A percentile compares a stretch with the other conserved stretches of the same genome.
These are phyloP conservation scores for Pteromalus puparum DNA, from an alignment of 1,140 invertebrate genomes.

Conservation along the genomic window DNA sequence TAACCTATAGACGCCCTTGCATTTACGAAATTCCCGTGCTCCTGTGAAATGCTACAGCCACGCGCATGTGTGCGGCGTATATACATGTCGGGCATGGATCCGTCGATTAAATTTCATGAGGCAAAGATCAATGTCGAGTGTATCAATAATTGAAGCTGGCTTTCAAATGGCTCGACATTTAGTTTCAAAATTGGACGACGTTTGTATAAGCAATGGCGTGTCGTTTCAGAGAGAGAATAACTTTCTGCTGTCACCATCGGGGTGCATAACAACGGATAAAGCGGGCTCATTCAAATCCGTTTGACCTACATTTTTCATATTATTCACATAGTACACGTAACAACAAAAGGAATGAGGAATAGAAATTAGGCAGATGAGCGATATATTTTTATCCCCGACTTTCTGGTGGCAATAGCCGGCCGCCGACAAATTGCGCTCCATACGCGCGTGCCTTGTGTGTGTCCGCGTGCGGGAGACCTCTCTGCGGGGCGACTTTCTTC, in stretches of 20 bases:
- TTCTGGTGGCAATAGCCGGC: not conserved
- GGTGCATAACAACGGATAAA: not conserved
- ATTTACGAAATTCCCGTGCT: constrained; percentile 49
- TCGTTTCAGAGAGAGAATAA: not conserved
- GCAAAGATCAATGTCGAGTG: constrained; percentile 30
- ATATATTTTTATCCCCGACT: not conserved
- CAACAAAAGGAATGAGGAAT: no score
- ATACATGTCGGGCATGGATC: not conserved
- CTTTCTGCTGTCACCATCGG: not conserved
- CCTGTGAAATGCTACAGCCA: constrained; percentile 14
- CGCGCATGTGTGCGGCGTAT: not conserved
- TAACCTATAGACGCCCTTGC: constrained; percentile 36
- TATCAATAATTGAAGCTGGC: constrained; percentile 44
- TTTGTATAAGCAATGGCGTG: constrained; percentile 8
- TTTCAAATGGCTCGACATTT: constrained; percentile 28
- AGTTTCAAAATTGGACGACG: constrained; percentile 38
- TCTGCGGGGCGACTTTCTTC: constrained; percentile 37
- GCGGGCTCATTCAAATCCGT: no score
- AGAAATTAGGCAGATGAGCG: no score
- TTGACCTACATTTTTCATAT: no score
- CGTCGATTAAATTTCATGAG: constrained; percentile 50
- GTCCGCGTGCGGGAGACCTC: constrained; percentile 1
- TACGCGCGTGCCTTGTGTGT: not conserved
- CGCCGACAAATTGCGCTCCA: constrained; percentile 32
- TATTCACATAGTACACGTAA: no score